Conservation (phyloP, 2,113 vertebrate species). For the Pedionomus torquatus region DNA sequence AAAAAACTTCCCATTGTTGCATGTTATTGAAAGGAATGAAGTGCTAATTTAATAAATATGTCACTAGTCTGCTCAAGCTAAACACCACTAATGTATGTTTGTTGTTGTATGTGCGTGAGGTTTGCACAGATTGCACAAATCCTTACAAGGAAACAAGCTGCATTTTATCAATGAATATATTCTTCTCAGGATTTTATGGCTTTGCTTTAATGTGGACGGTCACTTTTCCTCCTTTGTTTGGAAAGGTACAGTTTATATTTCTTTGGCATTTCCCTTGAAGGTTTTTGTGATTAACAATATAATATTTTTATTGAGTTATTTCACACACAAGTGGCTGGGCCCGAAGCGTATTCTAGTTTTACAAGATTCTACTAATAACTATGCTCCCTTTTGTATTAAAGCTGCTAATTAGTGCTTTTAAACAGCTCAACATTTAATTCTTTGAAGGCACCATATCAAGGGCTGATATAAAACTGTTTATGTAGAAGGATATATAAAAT, state of each 20-base stretch:
- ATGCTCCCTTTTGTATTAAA: slow-evolving; percentile 66
- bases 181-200: slow-evolving; percentile 41
- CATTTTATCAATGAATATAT: slow-evolving; percentile 65
- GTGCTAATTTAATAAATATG: slow-evolving; percentile 75
- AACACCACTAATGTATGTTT: slow-evolving; percentile 53
- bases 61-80: slow-evolving; percentile 50
- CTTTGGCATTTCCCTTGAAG: slow-evolving; percentile 68
- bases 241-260: slow-evolving; percentile 68
- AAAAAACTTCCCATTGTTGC: slow-evolving; percentile 39
- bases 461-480: slow-evolving; percentile 81
- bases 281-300: slow-evolving; percentile 74
- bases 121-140: slow-evolving; percentile 29
- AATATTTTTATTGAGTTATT: slow-evolving; percentile 76
- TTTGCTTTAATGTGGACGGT: slow-evolving; percentile 35
- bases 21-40: slow-evolving; percentile 62
- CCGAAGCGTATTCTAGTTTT: slow-evolving; percentile 72
- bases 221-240: slow-evolving; percentile 70
- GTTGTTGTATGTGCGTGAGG: slow-evolving; percentile 3
- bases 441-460: slow-evolving; percentile 72
- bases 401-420: slow-evolving; percentile 81
- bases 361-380: slow-evolving; percentile 76
- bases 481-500: slow-evolving; percentile 76
- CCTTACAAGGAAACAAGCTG: slow-evolving; percentile 35
- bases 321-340: slow-evolving; percentile 64
- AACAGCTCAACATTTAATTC: slow-evolving; percentile 72